Evolutionary conservation across 2,888 invertebrate species (phyloP), one percentile per base, ranked within the genome.

Genomic region (Petrolisthes cinctipes): DNA sequence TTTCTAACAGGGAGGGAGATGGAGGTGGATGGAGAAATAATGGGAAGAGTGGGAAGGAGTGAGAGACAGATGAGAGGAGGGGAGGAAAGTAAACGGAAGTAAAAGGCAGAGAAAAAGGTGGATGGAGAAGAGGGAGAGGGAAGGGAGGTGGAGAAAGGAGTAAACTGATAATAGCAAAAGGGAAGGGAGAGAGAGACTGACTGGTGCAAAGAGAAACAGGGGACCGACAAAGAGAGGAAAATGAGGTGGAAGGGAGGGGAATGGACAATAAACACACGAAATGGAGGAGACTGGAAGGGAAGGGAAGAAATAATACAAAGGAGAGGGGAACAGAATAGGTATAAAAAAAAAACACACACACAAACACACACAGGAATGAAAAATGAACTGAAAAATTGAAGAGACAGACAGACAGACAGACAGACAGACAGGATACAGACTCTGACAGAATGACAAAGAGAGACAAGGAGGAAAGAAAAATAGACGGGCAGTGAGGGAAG

Each of bases 181-280:
- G 37, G 20, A 17, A 9, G 9, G 53, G 17, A 56, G 11, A 3
- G 57, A 20, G 56, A n/a, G 14, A 61, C 11, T 23, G 23, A 56
- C 20, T 68, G 66, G 54, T 37, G 53, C n/a, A 51, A 51, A 53
- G n/a, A 20, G 73, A 17, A 57, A 80, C 68, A 66, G 37, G 23
- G 20, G 53, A 66, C 20, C 9, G 14, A 56, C 14, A 37, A 23
- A 17, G 73, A 23, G 37, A 37, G 20, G 76, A 37, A 53, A 61
- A 37, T 14, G 84, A 78, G 78, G 20, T 20, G 61, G 57, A 53
- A 20, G 23, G 84, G 61, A 76, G 57, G 84, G n/a, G 84, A 61
- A 61, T 23, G 84, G 76, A 76, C 6, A 11, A 9, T 57, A 57
- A 66, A 11, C 5, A n/a, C n/a, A 23, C 37, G 6, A 51, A 7